phyloP scores from a whole-genome alignment of 2,113 vertebrate genomes.

The Oostethus manadensis region DNA sequence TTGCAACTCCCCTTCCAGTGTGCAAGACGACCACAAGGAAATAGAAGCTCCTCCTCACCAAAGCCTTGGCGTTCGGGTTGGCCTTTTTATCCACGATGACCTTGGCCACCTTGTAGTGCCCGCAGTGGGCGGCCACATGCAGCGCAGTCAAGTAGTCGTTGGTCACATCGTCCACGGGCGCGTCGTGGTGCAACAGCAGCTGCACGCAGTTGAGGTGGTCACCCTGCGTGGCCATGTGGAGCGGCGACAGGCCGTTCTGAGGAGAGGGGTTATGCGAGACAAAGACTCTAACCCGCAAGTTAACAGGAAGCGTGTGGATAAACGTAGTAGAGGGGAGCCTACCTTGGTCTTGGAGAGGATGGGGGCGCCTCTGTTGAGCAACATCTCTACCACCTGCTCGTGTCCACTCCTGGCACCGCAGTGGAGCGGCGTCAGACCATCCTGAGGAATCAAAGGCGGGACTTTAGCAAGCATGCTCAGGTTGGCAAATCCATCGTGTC shows the following conservation, averaged over 20 bases:
- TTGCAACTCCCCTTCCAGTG: too few species aligned
- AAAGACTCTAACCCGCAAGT: too few species aligned
- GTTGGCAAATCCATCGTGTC: neutral
- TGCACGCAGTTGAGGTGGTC: conserved; percentile 98
- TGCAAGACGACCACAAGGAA: neutral
- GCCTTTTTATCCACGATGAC: conserved; percentile 98
- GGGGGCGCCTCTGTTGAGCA: conserved; percentile 90
- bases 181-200: conserved; percentile 91
- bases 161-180: conserved; percentile 95
- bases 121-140: conserved; percentile 96
- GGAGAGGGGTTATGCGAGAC: neutral
- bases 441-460: conserved; percentile 63
- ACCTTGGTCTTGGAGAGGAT: conserved; percentile 99
- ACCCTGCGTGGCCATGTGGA: conserved; percentile 98
- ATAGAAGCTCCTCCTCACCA: conserved; percentile 72
- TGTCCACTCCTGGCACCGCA: conserved; percentile 95
- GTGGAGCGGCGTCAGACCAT: conserved; percentile 92
- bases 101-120: conserved; percentile 99
- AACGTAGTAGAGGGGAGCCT: neutral
- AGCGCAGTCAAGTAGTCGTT: conserved; percentile 97
- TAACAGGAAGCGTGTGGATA: neutral
- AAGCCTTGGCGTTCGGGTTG: conserved; percentile 96
- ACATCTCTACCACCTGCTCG: conserved; percentile 95
- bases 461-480: neutral
- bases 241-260: conserved; percentile 85